Percentiles rank a stretch among this genome's conserved stretches.
These are phyloP conservation scores for Cryptophagus acutangulus DNA, from an alignment of 2,888 invertebrate species.

Conservation along the genomic window DNA sequence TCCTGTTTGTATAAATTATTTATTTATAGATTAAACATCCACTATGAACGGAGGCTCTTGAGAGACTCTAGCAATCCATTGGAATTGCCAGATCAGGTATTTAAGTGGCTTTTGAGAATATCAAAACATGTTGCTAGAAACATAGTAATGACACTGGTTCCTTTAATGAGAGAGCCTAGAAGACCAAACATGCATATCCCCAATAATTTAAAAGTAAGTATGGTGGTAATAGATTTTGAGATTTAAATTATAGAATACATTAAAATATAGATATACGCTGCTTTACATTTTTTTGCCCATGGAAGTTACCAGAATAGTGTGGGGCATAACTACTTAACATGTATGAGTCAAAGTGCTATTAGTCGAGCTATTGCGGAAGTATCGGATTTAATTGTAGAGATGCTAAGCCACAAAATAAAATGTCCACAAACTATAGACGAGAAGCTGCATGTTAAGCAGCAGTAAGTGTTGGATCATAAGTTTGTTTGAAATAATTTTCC, in stretches of 20 bases:
- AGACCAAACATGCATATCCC: neutral
- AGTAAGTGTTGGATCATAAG: slow-evolving; percentile 6
- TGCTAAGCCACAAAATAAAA: slow-evolving; percentile 3
- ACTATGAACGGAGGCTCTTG: neutral
- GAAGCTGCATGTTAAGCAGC: too few species aligned
- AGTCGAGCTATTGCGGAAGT: slow-evolving; percentile 6
- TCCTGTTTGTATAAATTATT: too few species aligned
- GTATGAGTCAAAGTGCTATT: slow-evolving; percentile 9
- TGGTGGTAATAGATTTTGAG: neutral
- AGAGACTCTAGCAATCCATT: slow-evolving; percentile 1
- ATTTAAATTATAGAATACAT: neutral
- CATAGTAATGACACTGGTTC: neutral
- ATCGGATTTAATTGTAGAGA: slow-evolving; percentile 3
- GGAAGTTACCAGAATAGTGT: slow-evolving; percentile 13
- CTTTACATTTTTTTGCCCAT: slow-evolving; percentile 11
- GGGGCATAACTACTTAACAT: slow-evolving; percentile 8
- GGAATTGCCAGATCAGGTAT: neutral
- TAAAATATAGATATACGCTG: neutral
- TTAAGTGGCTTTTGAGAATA: neutral
- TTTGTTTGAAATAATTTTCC: neutral
- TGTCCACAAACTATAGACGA: slow-evolving; percentile 7
- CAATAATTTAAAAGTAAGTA: neutral
- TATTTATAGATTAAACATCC: neutral
- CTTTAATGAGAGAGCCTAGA: neutral
- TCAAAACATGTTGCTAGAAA: neutral